Evolutionary conservation across 2,888 invertebrate species (phyloP).

Genomic region (Meganola albula): DNA sequence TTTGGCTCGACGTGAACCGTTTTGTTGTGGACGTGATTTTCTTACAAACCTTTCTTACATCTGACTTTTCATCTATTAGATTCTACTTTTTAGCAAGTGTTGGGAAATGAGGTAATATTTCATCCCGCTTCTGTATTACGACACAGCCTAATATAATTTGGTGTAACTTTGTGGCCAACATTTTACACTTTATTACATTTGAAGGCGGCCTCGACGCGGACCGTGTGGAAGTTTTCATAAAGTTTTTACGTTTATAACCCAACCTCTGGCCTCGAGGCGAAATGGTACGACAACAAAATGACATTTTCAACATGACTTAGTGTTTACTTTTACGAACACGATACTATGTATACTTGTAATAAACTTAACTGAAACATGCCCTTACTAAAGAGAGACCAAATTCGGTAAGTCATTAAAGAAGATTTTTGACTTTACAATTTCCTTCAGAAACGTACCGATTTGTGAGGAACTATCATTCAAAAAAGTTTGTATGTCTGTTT

Average conservation of each 20-base stretch:
- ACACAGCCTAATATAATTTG: constrained; percentile 43
- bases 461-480: too few species aligned
- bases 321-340: constrained; percentile 40
- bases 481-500: too few species aligned
- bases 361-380: too few species aligned
- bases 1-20: constrained; percentile 19
- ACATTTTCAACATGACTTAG: constrained; percentile 45
- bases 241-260: constrained; percentile 61
- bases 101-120: constrained; percentile 30
- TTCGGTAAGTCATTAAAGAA: too few species aligned
- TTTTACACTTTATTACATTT: constrained; percentile 60
- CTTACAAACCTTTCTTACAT: too few species aligned
- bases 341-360: too few species aligned
- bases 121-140: constrained; percentile 28
- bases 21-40: constrained; percentile 25
- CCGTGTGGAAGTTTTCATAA: constrained; percentile 53
- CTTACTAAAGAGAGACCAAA: too few species aligned
- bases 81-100: too few species aligned
- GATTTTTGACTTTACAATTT: too few species aligned
- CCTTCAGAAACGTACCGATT: too few species aligned
- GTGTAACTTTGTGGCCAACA: constrained; percentile 41
- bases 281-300: constrained; percentile 46
- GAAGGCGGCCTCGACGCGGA: constrained; percentile 36
- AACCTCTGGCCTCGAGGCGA: constrained; percentile 31
- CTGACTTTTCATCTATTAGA: too few species aligned